Evolutionary conservation across 2,797 vertebrate genomes (phyloP).

Genomic region (Gallinago nigripennis): DNA sequence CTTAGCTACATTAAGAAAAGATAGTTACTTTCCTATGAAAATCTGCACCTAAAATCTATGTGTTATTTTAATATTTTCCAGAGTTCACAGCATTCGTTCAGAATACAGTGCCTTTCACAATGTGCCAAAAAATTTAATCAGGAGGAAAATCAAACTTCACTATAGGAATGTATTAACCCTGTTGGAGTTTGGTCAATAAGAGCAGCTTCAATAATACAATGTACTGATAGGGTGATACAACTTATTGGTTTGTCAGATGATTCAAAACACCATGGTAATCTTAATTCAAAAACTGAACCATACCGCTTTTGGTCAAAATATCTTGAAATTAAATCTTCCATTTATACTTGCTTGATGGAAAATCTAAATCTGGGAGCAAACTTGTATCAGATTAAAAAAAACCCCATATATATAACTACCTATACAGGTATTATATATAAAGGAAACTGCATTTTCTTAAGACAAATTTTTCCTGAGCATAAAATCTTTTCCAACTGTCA

Average conservation of each 20-base stretch:
- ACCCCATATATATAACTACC: fast-evolving
- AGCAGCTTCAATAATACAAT: fast-evolving
- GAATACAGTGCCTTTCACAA: not conserved
- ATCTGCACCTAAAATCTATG: not conserved
- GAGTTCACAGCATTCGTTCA: not conserved
- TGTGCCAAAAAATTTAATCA: not conserved
- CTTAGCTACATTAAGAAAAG: not conserved
- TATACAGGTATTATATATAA: not conserved
- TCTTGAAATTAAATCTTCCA: not conserved
- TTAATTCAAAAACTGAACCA: not conserved
- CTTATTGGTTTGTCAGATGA: not conserved
- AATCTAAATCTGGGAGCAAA: not conserved
- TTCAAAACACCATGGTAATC: not conserved
- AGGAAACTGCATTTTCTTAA: not conserved
- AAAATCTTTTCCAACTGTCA: not conserved
- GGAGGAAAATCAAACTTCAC: not conserved
- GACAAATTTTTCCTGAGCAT: not conserved
- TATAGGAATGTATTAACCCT: not conserved
- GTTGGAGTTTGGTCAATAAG: not conserved
- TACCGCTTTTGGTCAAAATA: not conserved
- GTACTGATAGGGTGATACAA: not conserved
- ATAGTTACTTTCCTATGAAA: not conserved
- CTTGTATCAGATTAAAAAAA: not conserved
- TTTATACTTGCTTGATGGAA: not conserved
- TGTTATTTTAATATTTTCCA: not conserved